Evolutionary conservation across 2,113 vertebrate genomes (phyloP).

Genomic region (Etheostoma cragini): DNA sequence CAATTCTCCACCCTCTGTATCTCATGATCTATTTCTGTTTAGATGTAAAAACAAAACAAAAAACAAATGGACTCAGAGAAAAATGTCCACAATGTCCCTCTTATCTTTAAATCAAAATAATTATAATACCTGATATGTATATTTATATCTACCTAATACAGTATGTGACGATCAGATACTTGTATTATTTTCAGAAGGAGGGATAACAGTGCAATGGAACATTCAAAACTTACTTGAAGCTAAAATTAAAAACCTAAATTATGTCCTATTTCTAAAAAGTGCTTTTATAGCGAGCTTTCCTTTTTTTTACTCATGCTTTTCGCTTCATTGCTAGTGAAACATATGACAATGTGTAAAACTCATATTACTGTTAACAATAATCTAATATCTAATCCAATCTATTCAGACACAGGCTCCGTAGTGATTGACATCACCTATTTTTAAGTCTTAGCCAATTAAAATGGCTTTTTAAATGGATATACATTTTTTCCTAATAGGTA

Average conservation of each 20-base stretch:
- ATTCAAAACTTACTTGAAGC: background rate
- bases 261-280: background rate
- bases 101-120: conserved; percentile 17
- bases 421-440: too few species aligned
- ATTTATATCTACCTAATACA: conserved; percentile 2
- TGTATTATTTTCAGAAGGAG: too few species aligned
- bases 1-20: background rate
- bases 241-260: background rate
- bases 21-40: background rate
- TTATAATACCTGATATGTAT: background rate
- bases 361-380: too few species aligned
- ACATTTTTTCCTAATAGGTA: background rate
- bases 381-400: background rate
- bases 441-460: background rate
- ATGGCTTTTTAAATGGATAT: background rate
- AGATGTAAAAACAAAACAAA: background rate
- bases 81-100: conserved; percentile 18
- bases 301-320: too few species aligned
- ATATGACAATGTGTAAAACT: background rate
- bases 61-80: background rate
- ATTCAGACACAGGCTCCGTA: background rate
- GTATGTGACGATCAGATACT: too few species aligned
- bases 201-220: background rate
- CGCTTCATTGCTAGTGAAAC: background rate
- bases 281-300: background rate